These are phyloP conservation scores for Crocidura indochinensis DNA, from an alignment of 2,797 vertebrate species.

Conservation along the genomic window DNA sequence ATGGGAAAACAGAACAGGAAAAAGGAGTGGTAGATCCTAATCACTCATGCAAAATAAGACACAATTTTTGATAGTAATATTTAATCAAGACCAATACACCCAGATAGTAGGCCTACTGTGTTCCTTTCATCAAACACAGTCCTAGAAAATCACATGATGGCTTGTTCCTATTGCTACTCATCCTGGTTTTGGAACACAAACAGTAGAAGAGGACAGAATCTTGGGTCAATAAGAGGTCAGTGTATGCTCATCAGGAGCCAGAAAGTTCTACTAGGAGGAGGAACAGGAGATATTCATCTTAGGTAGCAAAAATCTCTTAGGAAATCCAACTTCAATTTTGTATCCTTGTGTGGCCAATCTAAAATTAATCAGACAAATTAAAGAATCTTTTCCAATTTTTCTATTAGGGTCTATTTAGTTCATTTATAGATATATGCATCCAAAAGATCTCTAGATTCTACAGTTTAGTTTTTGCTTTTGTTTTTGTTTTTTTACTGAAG, in stretches of 20 bases:
- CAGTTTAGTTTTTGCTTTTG: background rate
- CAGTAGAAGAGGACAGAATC: slow-evolving; percentile 87
- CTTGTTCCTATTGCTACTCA: slow-evolving; percentile 71
- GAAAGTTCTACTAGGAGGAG: slow-evolving; percentile 89
- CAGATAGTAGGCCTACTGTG: slow-evolving; percentile 86
- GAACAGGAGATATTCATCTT: slow-evolving; percentile 87
- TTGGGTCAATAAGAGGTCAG: slow-evolving; percentile 86
- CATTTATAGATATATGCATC: background rate
- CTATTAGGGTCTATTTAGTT: slow-evolving; percentile 46
- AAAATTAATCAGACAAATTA: slow-evolving; percentile 88
- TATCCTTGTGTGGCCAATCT: slow-evolving; percentile 88
- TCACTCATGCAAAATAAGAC: slow-evolving; percentile 86
- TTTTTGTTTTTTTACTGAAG: background rate
- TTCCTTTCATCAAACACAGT: slow-evolving; percentile 86
- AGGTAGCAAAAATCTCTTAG: slow-evolving; percentile 86
- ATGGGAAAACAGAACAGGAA: slow-evolving; percentile 68
- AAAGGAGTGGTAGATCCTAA: slow-evolving; percentile 80
- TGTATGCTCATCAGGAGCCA: slow-evolving; percentile 87
- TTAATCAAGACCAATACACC: slow-evolving; percentile 83
- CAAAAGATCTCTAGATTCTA: background rate
- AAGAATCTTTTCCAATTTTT: slow-evolving; percentile 89
- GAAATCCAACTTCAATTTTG: slow-evolving; percentile 89
- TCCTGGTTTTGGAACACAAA: slow-evolving; percentile 86
- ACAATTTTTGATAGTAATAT: slow-evolving; percentile 87
- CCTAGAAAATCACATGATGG: slow-evolving; percentile 86